Evolutionary conservation across 2,797 vertebrate species (phyloP).

Genomic region (Pangasius macronema): DNA sequence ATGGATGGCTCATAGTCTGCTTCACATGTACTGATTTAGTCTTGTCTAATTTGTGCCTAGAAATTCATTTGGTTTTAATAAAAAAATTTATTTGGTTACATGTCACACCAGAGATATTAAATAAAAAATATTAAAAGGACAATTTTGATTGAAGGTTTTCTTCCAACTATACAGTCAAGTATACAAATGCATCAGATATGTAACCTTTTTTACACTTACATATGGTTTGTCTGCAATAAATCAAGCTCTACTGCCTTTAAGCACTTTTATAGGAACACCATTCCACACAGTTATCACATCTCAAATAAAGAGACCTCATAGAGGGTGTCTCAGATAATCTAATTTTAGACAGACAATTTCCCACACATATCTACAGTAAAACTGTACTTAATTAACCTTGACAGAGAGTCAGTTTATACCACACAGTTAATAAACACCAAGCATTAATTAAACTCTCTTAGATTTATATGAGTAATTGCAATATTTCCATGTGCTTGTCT

Average conservation of each 20-base stretch:
- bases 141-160: neutral
- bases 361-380: constrained; percentile 11
- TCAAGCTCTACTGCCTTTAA: neutral
- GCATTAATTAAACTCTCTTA: neutral
- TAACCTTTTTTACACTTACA: neutral
- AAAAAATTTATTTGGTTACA: neutral
- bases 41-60: neutral
- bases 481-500: neutral
- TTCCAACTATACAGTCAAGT: neutral
- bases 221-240: neutral
- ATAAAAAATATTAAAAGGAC: neutral
- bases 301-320: neutral
- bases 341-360: neutral
- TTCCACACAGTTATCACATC: neutral
- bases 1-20: neutral
- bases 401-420: neutral
- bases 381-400: constrained; percentile 18
- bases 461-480: neutral
- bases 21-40: neutral
- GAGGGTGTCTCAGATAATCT: neutral
- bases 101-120: neutral
- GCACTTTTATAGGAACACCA: neutral
- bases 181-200: neutral
- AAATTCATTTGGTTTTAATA: neutral
- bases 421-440: constrained; percentile 9